Percentiles rank a stretch among this genome's conserved stretches.
Conservation (phyloP, 2,797 vertebrate species). For the Gymnocypris eckloni region DNA sequence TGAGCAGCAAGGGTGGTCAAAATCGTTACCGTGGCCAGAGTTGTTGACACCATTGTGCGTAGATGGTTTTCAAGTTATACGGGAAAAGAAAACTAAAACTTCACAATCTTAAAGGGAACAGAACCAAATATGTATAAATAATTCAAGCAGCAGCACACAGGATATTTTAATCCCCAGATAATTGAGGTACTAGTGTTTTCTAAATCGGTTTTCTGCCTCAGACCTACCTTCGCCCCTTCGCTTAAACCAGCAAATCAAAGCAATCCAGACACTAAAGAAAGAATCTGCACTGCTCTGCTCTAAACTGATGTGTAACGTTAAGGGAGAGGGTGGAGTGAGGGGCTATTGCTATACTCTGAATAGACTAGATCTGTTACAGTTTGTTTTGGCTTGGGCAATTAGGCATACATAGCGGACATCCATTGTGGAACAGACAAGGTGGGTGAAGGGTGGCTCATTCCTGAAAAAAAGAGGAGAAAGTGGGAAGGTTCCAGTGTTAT, state of each 20-base stretch:
- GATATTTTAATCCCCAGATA: slow-evolving; percentile 72
- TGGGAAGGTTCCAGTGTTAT: slow-evolving; percentile 43
- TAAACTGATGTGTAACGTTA: slow-evolving; percentile 70
- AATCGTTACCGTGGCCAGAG: slow-evolving; percentile 66
- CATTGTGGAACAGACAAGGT: slow-evolving; percentile 82
- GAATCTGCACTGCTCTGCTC: slow-evolving; percentile 66
- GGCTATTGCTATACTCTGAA: slow-evolving; percentile 87
- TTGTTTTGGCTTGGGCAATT: slow-evolving; percentile 77
- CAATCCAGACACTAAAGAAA: slow-evolving; percentile 56
- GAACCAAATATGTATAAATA: slow-evolving; percentile 62
- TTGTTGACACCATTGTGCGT: slow-evolving; percentile 77
- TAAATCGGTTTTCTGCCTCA: slow-evolving; percentile 72
- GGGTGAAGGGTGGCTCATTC: slow-evolving; percentile 79
- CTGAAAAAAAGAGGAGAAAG: slow-evolving; percentile 69
- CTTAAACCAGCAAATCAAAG: slow-evolving; percentile 72
- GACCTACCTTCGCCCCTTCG: slow-evolving; percentile 63
- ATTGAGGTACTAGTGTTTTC: slow-evolving; percentile 79
- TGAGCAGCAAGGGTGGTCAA: slow-evolving; percentile 47
- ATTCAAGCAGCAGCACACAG: slow-evolving; percentile 68
- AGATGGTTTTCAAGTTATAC: slow-evolving; percentile 64
- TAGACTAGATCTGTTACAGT: slow-evolving; percentile 72
- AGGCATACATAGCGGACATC: slow-evolving; percentile 74
- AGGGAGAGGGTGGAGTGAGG: slow-evolving; percentile 70
- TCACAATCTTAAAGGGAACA: slow-evolving; percentile 73
- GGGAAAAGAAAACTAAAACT: slow-evolving; percentile 36